Evolutionary conservation across 1,140 invertebrate species (phyloP).

Genomic region (Pissodes strobi): DNA sequence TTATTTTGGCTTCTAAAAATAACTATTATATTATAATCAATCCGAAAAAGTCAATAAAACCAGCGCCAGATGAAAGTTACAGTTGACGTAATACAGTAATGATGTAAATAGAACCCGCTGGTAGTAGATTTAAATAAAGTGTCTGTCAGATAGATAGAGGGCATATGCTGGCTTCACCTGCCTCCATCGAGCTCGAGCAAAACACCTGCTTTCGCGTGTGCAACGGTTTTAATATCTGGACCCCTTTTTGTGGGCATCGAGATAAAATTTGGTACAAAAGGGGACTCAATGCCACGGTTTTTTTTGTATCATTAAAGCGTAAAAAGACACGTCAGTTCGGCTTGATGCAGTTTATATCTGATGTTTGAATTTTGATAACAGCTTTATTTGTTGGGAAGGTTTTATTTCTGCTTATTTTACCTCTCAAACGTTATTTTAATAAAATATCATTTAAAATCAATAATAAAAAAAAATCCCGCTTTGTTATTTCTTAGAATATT

Average conservation of each 20-base stretch:
- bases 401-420: no score
- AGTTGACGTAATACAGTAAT: slow-evolving; percentile 20
- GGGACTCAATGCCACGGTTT: background rate
- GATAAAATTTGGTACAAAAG: slow-evolving; percentile 12
- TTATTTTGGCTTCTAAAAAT: no score
- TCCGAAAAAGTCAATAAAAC: no score
- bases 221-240: slow-evolving; percentile 35
- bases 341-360: background rate
- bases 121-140: slow-evolving; percentile 37
- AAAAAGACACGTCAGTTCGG: background rate
- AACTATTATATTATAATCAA: no score
- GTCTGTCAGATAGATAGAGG: slow-evolving; percentile 29
- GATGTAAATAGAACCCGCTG: slow-evolving; percentile 28
- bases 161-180: slow-evolving; percentile 47
- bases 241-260: slow-evolving; percentile 34
- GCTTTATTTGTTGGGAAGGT: no score
- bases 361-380: no score
- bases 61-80: slow-evolving; percentile 6
- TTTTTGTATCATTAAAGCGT: background rate
- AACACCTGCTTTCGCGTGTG: slow-evolving; percentile 48
- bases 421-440: no score
- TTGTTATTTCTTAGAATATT: no score
- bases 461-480: no score
- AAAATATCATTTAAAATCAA: no score
- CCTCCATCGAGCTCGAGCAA: slow-evolving; percentile 20